These are phyloP conservation scores for Emydocephalus ijimae DNA, from an alignment of 2,113 vertebrate genomes.

Conservation along the genomic window DNA sequence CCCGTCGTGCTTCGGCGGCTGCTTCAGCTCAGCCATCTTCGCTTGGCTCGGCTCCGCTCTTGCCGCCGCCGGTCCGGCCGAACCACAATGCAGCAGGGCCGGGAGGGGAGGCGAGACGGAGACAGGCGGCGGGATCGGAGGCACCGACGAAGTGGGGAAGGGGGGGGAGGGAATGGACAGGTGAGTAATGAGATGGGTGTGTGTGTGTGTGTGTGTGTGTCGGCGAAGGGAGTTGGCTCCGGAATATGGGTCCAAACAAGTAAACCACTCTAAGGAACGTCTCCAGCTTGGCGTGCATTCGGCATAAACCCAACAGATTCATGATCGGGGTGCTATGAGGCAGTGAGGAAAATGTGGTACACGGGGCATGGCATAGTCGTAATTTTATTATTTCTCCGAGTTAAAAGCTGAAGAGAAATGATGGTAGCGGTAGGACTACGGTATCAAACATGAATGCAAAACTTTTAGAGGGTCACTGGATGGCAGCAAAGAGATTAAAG, in stretches of 20 bases:
- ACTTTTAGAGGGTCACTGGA: background rate
- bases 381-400: background rate
- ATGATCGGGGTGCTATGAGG: background rate
- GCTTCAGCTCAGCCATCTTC: slow-evolving; percentile 91
- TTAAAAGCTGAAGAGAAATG: background rate
- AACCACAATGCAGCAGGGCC: slow-evolving; percentile 66
- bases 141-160: background rate
- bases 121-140: background rate
- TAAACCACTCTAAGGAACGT: background rate
- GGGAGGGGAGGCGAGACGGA: slow-evolving; percentile 43
- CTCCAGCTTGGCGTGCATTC: background rate
- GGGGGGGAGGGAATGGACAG: background rate
- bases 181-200: background rate
- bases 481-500: background rate
- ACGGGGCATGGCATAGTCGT: background rate
- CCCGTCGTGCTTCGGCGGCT: slow-evolving; percentile 89
- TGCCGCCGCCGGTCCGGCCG: slow-evolving; percentile 28
- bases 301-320: background rate
- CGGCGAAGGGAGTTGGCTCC: background rate
- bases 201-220: background rate
- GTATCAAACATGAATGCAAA: background rate
- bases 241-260: background rate
- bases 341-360: background rate
- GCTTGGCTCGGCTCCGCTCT: slow-evolving; percentile 11
- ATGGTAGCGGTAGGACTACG: background rate